Base-by-base conservation (phyloP, 2,888 invertebrate species). In the Drosophila histrio region DNA sequence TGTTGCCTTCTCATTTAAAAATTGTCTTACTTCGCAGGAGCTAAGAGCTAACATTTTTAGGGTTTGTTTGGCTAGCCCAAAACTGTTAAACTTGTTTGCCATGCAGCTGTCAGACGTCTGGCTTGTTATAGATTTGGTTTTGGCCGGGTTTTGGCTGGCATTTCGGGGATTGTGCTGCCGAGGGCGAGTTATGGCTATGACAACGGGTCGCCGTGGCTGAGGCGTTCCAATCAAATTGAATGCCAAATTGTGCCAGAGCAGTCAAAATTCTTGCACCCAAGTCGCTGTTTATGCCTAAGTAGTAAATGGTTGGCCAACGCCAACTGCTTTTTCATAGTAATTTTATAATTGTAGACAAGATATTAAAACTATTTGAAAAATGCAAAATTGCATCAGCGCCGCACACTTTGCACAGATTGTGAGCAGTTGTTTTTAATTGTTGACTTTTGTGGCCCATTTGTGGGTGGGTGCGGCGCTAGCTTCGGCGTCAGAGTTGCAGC, bases 331-430 rank as follows among this genome's bases (percentile, higher is more conserved):
- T 50, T 59, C 62, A 56, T 44, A 43, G 75, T 66, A 85, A 87
- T 85, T 85, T n/a, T n/a, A n/a, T n/a, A n/a, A n/a, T n/a, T 81
- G 67, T 62, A 57, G 58, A 73, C 73, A 71, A 71, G 57, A 77
- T 71, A 77, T 76, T 54, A 66, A 76, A 85, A 78, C 68, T 79
- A 87, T 85, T 74, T 71, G 70, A 85, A 82, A 87, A 86, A 85
- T 82, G 86, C 65, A 63, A 66, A 88, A 89, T 89, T 85, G 88
- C 85, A 89, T 73, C 88, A 88, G 83, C 62, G 9, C 26, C 21
- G 30, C 32, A 58, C 59, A 46, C 59, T 63, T 44, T 62, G 59
- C 62, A 46, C 54, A 74, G 63, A 74, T 74, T 79, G 79, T 79
- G 66, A 60, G 65, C 66, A 52, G 47, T 43, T 66, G 72, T 64